Evolutionary conservation across 2,113 vertebrate genomes (phyloP), one percentile per base, ranked within the genome.

Genomic region (Psittacara wagleri): DNA sequence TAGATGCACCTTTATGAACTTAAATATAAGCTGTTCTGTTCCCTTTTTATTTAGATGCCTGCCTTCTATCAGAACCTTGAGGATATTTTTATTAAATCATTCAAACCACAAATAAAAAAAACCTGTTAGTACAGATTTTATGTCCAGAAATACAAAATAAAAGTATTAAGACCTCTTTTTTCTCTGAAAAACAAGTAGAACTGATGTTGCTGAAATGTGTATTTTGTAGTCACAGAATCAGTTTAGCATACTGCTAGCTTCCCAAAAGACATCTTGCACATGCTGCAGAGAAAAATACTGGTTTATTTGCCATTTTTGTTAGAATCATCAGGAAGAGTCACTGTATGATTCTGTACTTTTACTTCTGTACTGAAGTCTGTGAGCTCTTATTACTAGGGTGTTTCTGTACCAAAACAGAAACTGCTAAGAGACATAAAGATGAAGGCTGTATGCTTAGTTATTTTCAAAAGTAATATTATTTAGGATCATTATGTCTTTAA

Each of bases 1-100:
- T 91, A 94, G 88, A 62, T 35, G 73, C 70, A 94, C 77, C 83
- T 93, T 89, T 93, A 28, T 43, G n/a, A 79, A 92, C 69, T 87
- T 75, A 84, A 89, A 96, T 79, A 72, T 49, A 76, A 92, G 43
- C 49, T 79, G 62, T 39, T 77, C 86, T 69, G n/a, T 78, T 92
- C 31, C 22, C 57, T 76, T 76, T 90, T 84, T 54, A 91, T 69
- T 69, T 49, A 44, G 25, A 51, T 10, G 8, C 48, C 74, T 94
- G 69, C 28, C 62, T 87, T 76, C 69, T 72, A 52, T 62, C 52
- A 64, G 51, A 81, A 88, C 9, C 41, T 49, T 35, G 18, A 48
- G 10, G 3, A 20, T 70, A 78, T 41, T 83, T 92, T 88, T 61
- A 64, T 51, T 88, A 44, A 88, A 81, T 16, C 57, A 67, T 54